A percentile compares a stretch with the other conserved stretches of the same genome.
Conservation (phyloP, 2,113 vertebrate species). For the Tragelaphus imberbis region DNA sequence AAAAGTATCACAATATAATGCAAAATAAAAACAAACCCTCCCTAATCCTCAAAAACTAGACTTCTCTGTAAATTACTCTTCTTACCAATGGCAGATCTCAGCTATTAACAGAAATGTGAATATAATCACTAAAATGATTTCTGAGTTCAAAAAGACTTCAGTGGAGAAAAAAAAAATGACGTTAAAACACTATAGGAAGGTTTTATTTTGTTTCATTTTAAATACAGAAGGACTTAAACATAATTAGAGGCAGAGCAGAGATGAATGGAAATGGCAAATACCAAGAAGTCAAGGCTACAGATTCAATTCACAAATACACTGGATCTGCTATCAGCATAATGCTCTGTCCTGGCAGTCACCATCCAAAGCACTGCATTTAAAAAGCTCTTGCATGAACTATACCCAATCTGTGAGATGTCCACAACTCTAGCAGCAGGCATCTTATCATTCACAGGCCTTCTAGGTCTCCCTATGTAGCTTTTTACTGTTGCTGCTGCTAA, state of each 20-base stretch:
- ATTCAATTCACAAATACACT: background rate
- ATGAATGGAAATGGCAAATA: background rate
- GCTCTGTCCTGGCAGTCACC: background rate
- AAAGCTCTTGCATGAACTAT: background rate
- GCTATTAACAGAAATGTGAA: background rate
- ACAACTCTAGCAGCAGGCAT: background rate
- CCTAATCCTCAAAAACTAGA: background rate
- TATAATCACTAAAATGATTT: background rate
- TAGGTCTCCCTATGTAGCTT: background rate
- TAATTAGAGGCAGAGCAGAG: background rate
- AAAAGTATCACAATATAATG: background rate
- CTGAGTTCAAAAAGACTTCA: background rate
- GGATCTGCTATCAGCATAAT: background rate
- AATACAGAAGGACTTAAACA: background rate
- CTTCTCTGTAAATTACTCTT: background rate
- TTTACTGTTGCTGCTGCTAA: too few relatives aligned
- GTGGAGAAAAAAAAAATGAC: background rate
- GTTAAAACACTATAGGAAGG: background rate
- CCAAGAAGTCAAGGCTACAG: background rate
- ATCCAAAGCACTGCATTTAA: background rate
- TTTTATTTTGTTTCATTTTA: background rate
- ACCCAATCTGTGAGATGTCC: background rate
- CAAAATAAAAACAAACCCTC: background rate
- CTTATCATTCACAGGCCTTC: background rate
- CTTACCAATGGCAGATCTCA: background rate